Conservation (phyloP, 23 tunicate genomes). For the Halocynthia aurantium region DNA sequence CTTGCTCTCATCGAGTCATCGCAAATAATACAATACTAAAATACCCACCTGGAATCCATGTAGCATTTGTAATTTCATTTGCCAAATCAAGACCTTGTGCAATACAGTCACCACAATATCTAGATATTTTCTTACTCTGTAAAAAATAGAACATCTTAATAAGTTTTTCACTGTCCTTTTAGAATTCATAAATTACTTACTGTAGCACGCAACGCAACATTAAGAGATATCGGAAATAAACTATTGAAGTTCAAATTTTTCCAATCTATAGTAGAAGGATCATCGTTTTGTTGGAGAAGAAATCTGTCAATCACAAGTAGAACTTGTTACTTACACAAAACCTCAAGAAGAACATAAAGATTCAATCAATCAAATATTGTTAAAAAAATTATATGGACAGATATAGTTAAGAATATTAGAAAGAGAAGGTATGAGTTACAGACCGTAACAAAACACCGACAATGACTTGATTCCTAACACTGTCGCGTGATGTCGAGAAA, state of each 20-base stretch:
- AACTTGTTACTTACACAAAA: neutral
- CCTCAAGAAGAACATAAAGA: neutral
- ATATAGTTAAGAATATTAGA: no score
- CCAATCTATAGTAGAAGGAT: neutral
- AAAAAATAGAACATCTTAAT: no score
- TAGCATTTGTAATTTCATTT: neutral
- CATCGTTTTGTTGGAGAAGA: neutral
- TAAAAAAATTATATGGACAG: neutral
- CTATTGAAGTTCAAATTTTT: neutral
- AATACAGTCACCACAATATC: no score
- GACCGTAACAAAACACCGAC: conserved; percentile 6
- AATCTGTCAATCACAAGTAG: neutral
- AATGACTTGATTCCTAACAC: neutral
- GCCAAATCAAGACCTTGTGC: neutral
- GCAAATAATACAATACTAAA: no score
- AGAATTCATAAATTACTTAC: no score
- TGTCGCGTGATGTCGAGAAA: neutral
- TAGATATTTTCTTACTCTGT: no score
- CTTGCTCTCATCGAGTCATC: no score
- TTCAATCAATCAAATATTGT: neutral
- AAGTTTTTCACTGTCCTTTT: no score
- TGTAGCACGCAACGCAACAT: no score
- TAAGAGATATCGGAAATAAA: no score
- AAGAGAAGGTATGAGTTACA: neutral
- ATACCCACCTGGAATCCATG: conserved; percentile 6